Percentiles rank a stretch among this genome's conserved stretches.
phyloP scores from a whole-genome alignment of 2,888 invertebrate genomes.

The Tuberolachnus salignus region DNA sequence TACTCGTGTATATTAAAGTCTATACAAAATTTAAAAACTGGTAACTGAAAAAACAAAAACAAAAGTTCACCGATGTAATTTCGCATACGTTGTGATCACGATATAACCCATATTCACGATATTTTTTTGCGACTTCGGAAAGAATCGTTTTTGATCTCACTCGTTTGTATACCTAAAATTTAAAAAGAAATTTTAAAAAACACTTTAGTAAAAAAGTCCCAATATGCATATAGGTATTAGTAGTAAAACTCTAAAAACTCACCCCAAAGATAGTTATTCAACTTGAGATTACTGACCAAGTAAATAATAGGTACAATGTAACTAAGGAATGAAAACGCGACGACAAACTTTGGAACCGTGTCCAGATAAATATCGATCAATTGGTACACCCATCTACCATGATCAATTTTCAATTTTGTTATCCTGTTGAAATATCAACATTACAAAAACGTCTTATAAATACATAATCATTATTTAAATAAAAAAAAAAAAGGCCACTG shows the following conservation, averaged over 20 bases:
- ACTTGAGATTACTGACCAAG: constrained; percentile 15
- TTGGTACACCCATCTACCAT: constrained; percentile 42
- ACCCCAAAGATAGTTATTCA: constrained; percentile 42
- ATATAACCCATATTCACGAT: constrained; percentile 2
- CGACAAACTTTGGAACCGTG: constrained; percentile 4
- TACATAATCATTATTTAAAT: not conserved
- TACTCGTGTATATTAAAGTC: no score
- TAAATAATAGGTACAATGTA: constrained; percentile 35
- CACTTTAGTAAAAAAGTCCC: not conserved
- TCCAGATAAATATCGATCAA: constrained; percentile 42
- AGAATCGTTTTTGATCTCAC: not conserved
- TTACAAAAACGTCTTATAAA: not conserved
- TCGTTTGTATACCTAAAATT: constrained; percentile 29
- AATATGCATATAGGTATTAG: not conserved
- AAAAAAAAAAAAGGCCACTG: no score
- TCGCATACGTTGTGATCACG: not conserved
- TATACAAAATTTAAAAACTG: no score
- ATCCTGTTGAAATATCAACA: constrained; percentile 1
- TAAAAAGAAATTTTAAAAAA: constrained; percentile 5
- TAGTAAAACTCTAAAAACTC: not conserved
- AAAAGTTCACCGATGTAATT: not conserved
- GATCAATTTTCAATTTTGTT: constrained; percentile 4
- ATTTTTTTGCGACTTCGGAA: constrained; percentile 8
- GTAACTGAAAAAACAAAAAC: not conserved
- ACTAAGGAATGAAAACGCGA: constrained; percentile 43